These are phyloP conservation scores for Pelusios castaneus DNA, from an alignment of 2,113 vertebrate species.

Conservation along the genomic window DNA sequence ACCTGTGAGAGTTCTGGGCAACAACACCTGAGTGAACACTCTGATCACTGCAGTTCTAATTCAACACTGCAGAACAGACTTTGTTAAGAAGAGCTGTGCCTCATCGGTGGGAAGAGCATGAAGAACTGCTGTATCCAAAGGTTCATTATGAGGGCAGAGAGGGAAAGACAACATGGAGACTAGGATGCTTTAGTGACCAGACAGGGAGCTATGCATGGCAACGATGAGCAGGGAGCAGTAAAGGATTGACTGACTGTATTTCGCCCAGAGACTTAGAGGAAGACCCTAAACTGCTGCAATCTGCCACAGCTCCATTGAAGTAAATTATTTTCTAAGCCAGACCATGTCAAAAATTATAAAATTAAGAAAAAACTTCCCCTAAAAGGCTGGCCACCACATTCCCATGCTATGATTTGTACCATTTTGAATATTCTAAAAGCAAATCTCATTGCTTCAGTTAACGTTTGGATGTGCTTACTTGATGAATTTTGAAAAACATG, in stretches of 20 bases:
- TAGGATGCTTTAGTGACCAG: neutral
- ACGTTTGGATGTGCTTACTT: neutral
- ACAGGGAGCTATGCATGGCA: neutral
- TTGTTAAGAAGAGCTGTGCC: neutral
- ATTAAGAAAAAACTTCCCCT: neutral
- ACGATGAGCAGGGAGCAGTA: neutral
- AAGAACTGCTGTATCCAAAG: neutral
- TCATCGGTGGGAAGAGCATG: neutral
- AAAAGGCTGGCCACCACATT: neutral
- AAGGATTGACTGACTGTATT: neutral
- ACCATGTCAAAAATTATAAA: accelerated
- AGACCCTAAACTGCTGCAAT: neutral
- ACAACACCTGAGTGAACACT: neutral
- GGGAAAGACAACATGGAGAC: neutral
- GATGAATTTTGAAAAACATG: neutral
- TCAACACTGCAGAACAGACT: neutral
- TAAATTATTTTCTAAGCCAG: neutral
- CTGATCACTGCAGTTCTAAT: neutral
- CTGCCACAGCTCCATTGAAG: neutral
- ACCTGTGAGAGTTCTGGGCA: neutral
- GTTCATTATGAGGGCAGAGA: neutral
- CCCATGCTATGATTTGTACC: neutral
- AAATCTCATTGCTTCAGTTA: neutral
- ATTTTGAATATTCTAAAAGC: neutral
- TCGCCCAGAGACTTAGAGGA: neutral